phyloP scores from a whole-genome alignment of 2,797 vertebrate species.

The Thamnophis elegans region DNA sequence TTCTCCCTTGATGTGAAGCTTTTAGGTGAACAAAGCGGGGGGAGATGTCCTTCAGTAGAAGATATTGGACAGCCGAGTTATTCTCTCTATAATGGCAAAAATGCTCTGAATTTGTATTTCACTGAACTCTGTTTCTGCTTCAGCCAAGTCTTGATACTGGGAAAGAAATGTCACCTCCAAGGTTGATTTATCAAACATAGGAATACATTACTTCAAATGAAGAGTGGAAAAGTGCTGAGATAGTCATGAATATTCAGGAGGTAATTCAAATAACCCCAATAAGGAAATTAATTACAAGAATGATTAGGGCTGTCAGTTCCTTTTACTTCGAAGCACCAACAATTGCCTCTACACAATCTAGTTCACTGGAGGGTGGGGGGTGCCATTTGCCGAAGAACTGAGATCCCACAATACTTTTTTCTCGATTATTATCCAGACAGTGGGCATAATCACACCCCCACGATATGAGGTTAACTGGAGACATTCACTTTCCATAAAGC shows the following conservation, averaged over 20 bases:
- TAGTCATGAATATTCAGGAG: constrained; percentile 65
- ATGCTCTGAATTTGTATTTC: neutral
- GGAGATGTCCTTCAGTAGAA: neutral
- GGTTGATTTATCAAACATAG: constrained; percentile 62
- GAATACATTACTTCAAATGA: constrained; percentile 52
- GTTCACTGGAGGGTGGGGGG: neutral
- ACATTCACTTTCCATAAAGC: neutral
- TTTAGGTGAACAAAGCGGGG: neutral
- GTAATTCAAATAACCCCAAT: constrained; percentile 59
- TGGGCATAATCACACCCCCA: neutral
- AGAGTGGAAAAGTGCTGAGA: constrained; percentile 31
- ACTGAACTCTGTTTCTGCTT: neutral
- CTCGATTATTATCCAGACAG: neutral
- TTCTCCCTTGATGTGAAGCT: neutral
- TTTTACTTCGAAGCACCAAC: constrained; percentile 68
- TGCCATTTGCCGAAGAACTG: neutral
- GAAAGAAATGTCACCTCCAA: constrained; percentile 64
- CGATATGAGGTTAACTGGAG: neutral
- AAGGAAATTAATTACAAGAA: constrained; percentile 68
- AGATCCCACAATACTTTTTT: constrained; percentile 26
- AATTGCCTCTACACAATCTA: constrained; percentile 57
- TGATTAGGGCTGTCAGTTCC: constrained; percentile 65
- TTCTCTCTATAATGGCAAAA: neutral
- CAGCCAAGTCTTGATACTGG: constrained; percentile 34
- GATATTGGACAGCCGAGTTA: neutral